Evolutionary conservation across 2,888 invertebrate species (phyloP), one percentile per base, ranked within the genome.

Genomic region (Alcis repandata): DNA sequence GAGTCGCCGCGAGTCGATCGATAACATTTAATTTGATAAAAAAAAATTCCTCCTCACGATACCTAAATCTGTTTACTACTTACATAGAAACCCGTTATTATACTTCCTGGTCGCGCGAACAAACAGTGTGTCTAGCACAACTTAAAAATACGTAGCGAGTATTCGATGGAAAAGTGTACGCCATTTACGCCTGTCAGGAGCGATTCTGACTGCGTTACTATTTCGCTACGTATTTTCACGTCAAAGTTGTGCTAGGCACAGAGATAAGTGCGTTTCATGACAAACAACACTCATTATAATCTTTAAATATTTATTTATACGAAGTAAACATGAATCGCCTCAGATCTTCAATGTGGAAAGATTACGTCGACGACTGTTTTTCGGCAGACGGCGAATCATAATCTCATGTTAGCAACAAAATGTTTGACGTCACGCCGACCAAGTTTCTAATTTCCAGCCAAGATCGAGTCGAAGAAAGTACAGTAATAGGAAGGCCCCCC

Each of bases 21-120:
- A 36, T 51, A 53, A 53, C 11, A 27, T 53, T 4, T 13, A 40
- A 3, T 40, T 53, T 11, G 51, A 36, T 51, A n/a, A 36, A 52
- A 13, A 38, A 20, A 19, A 9, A 20, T 38, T 38, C 38, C 52
- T 52, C 52, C 38, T 52, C 38, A 19, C 19, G 38, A 32, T 10
- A 27, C 22, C 22, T n/a, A n/a, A n/a, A n/a, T 22, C 13, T 20
- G 22, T 46, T 33, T 33, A 11, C 32, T n/a, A n/a, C 33, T 10
- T 10, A 33, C 17, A 0, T 7, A 27, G 0, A 13, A 2, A n/a
- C 46, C 27, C 20, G n/a, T 20, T 36, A n/a, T 20, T 20, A n/a
- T 19, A 52, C 20, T 38, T 20, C 38, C 52, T 20, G 52, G 15
- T 33, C 17, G 32, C 17, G 19, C 8, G 41, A 8, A 2, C 13